Evolutionary conservation across 2,797 vertebrate genomes (phyloP), one percentile per base, ranked within the genome.

Genomic region (Muscicapa comitata): DNA sequence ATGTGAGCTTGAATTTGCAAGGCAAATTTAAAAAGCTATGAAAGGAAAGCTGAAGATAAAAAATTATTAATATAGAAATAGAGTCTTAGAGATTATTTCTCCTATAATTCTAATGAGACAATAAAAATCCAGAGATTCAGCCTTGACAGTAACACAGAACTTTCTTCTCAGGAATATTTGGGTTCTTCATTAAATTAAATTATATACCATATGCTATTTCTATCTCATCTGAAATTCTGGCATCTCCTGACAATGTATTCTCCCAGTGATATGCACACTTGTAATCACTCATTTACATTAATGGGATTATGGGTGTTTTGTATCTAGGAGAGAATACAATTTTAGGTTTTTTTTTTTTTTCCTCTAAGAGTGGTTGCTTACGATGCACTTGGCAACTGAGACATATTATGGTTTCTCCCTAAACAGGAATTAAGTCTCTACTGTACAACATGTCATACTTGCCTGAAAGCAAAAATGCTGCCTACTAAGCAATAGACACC

Each of bases 391-490:
- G 87, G 91, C 91, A 93, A 93, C 81, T 94, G 87, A 96, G 85
- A 78, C 54, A 37, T 78, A 61, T 76, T 84, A 83, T 5, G 5
- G 23, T 63, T 95, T 92, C 74, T 90, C 45, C 70, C 94, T 94
- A 81, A 94, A 75, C 55, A 88, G 76, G 79, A 96, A 96, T 95
- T 96, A 91, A 96, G 87, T 86, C 79, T 95, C 58, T 77, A 29
- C 96, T 78, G 66, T 94, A 93, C 75, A 74, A 77, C 84, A 78
- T 78, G 94, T 94, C 95, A 84, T 47, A 95, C 62, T 93, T 95
- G 95, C 94, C 95, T 94, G 87, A 97, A 95, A 97, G 95, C 89
- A 94, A 94, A 91, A 95, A 76, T 53, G 82, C 79, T 96, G 95
- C 95, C 95, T 94, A 67, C 89, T 84, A 96, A 94, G 91, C 76